Percentiles rank a stretch among this genome's conserved stretches.
Evolutionary conservation across 2,113 vertebrate species (phyloP).

Genomic region (Athene cunicularia): DNA sequence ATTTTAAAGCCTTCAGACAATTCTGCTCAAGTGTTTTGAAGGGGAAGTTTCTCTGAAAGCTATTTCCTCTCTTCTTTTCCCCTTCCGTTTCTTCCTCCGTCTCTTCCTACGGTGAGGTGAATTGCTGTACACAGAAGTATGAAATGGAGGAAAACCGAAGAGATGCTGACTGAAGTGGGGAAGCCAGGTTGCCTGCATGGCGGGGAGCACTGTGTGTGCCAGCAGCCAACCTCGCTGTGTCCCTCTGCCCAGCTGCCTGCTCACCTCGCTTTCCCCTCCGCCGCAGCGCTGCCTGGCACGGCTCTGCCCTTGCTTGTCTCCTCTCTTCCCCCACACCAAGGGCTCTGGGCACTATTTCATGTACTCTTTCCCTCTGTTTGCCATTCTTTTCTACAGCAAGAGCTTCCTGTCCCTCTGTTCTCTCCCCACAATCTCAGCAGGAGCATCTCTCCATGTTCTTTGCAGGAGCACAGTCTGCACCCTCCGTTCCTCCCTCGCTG

Average conservation of each 20-base stretch:
- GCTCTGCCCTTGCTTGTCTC: background rate
- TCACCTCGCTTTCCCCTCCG: background rate
- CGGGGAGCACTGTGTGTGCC: background rate
- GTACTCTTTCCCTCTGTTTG: background rate
- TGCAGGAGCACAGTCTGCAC: background rate
- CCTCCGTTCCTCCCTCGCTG: background rate
- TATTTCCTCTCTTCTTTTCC: background rate
- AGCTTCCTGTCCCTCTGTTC: background rate
- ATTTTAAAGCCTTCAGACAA: background rate
- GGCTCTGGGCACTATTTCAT: background rate
- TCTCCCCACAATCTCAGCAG: background rate
- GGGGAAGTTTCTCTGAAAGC: background rate
- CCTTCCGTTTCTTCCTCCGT: background rate
- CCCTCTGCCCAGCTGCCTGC: background rate
- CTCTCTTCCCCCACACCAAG: fast-evolving
- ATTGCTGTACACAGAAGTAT: background rate
- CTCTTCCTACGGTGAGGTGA: background rate
- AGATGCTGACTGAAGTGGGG: background rate
- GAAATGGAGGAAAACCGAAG: background rate
- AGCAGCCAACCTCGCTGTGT: background rate
- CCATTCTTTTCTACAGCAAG: background rate
- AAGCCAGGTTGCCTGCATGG: background rate
- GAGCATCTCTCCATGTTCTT: background rate
- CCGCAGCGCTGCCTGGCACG: background rate
- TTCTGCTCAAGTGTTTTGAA: background rate